A percentile compares a stretch with the other conserved stretches of the same genome.
Evolutionary conservation across 23 tunicate species (phyloP).

Genomic region (Phallusia fumigata): DNA sequence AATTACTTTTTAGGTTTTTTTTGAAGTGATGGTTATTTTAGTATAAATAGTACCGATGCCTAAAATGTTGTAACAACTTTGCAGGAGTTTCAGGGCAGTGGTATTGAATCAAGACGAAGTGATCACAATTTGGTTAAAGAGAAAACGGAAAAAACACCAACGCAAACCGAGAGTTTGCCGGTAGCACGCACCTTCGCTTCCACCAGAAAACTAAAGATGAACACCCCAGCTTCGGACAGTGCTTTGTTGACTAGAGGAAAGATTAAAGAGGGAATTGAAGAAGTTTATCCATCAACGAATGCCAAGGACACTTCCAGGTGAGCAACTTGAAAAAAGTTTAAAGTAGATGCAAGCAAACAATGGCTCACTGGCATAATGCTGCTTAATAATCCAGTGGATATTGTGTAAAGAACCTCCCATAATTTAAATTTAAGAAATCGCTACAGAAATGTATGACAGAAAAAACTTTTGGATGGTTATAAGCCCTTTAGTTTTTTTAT

Average conservation of each 20-base stretch:
- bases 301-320: neutral
- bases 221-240: neutral
- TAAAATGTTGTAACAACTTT: no score
- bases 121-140: neutral
- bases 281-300: neutral
- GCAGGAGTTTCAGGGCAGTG: conserved; percentile 67
- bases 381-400: no score
- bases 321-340: neutral
- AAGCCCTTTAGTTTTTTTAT: no score
- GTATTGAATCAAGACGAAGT: conserved; percentile 42
- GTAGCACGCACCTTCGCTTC: neutral
- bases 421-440: no score
- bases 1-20: no score
- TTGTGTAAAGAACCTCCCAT: no score
- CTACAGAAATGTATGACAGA: no score
- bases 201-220: neutral
- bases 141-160: neutral
- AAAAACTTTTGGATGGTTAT: no score
- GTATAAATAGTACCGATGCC: no score
- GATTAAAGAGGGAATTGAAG: neutral
- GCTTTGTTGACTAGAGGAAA: conserved; percentile 19
- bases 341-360: no score
- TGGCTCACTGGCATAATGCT: no score
- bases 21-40: no score
- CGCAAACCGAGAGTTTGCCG: neutral